A percentile compares a stretch with the other conserved stretches of the same genome.
phyloP scores from a whole-genome alignment of 2,113 vertebrate species.

The Lonchura striata region DNA sequence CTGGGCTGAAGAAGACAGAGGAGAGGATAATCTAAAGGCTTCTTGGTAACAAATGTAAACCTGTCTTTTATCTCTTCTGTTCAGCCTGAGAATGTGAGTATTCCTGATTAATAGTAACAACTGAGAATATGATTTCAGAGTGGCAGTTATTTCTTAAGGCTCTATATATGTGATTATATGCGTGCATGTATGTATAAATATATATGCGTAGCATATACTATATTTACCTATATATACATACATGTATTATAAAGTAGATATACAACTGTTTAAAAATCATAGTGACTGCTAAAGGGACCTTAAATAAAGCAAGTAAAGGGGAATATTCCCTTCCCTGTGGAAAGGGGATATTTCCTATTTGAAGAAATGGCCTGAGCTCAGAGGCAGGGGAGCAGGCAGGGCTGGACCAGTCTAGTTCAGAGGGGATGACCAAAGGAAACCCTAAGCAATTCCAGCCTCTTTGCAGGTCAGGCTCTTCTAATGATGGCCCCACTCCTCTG shows the following conservation, averaged over 20 bases:
- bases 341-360: not conserved
- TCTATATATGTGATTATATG: not conserved
- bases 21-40: not conserved
- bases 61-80: not conserved
- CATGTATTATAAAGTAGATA: not conserved
- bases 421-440: not conserved
- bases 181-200: not conserved
- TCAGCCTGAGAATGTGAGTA: not conserved
- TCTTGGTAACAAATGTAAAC: not conserved
- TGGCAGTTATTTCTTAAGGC: not conserved
- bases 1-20: not conserved
- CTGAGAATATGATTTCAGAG: not conserved
- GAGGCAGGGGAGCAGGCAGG: not conserved
- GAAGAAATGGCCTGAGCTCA: not conserved
- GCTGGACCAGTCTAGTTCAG: not conserved
- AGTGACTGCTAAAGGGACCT: not conserved
- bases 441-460: not conserved
- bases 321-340: not conserved
- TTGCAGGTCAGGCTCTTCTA: not conserved
- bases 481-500: not conserved
- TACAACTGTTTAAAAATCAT: not conserved
- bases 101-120: not conserved
- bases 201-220: not conserved
- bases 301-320: not conserved
- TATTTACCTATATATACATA: not conserved